Evolutionary conservation across 2,797 vertebrate species (phyloP), one percentile per base, ranked within the genome.

Genomic region (Chelidonichthys spinosus): DNA sequence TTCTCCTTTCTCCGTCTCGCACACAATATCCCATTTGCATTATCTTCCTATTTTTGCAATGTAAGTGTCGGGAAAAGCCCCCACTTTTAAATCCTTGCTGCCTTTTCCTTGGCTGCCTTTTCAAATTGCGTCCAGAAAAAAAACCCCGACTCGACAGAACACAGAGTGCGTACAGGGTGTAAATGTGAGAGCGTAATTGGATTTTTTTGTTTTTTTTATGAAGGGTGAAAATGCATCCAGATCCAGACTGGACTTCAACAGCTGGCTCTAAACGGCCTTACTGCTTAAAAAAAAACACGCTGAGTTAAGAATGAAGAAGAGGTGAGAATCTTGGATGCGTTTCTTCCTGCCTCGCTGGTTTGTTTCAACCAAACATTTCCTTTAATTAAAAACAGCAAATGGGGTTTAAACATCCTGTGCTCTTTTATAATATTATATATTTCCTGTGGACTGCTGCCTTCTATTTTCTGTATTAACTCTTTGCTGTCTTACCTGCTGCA

Each of bases 401-500:
- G 4, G 10, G n/a, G 18, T 50, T 50, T 1, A 50, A 25, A 25
- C 8, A 50, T 50, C 9, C 47, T 50, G 17, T 50, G 10, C n/a
- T 50, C 11, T 6, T 53, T 11, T 40, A 35, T 17, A 1, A 35
- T n/a, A 59, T 35, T 8, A 9, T 14, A 7, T n/a, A 17, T 43
- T 6, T 32, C 10, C 13, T 53, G 3, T 11, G 32, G 32, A 17
- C 10, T 40, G 44, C 35, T 17, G 17, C 18, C 13, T 58, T 44
- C 6, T 18, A 47, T 50, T 25, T 49, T 50, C 44, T 5, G 25
- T 25, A 25, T 25, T 50, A 25, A 52, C 49, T 52, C 18, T 49
- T 40, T 42, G 25, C 13, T 10, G 1, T 39, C 93, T 95, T 90
- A 98, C 98, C 95, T 92, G 94, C 95, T 44, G 93, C 94, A 63